Evolutionary conservation across 2,888 invertebrate species (phyloP).

Genomic region (Lochmaea crataegi): DNA sequence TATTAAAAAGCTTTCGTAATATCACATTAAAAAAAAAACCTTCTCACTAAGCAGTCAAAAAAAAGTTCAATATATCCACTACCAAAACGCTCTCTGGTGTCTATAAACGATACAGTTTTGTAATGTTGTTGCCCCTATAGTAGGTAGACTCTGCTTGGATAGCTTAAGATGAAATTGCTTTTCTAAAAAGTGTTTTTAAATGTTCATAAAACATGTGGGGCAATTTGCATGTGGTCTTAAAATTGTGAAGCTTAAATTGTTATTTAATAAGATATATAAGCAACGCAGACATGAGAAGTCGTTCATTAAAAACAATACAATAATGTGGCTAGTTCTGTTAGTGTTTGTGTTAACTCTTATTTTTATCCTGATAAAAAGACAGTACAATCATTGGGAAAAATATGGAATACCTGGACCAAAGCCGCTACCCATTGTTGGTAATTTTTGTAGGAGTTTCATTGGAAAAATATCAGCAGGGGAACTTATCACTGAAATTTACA

Average conservation of each 20-base stretch:
- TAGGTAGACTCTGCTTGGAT: too few species aligned
- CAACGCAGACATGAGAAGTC: neutral
- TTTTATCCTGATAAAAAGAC: conserved; percentile 6
- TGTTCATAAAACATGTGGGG: neutral
- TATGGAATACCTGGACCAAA: conserved; percentile 46
- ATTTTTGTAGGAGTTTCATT: conserved; percentile 49
- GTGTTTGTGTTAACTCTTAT: conserved; percentile 17
- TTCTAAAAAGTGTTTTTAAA: too few species aligned
- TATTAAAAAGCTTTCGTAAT: too few species aligned
- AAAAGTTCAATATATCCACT: too few species aligned
- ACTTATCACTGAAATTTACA: conserved; percentile 38
- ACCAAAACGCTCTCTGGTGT: too few species aligned
- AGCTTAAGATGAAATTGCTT: too few species aligned
- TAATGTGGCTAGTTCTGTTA: conserved; percentile 35
- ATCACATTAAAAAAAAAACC: too few species aligned
- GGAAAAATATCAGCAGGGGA: conserved; percentile 47
- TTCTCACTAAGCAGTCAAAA: too few species aligned
- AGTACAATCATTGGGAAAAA: conserved; percentile 46
- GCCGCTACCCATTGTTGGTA: conserved; percentile 51
- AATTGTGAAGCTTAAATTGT: neutral
- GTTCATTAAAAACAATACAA: neutral
- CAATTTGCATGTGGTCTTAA: neutral
- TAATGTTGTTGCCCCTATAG: too few species aligned
- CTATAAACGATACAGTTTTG: too few species aligned
- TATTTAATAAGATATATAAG: neutral